Conservation (phyloP, 2,797 vertebrate species). For the Propithecus deckenii region DNA sequence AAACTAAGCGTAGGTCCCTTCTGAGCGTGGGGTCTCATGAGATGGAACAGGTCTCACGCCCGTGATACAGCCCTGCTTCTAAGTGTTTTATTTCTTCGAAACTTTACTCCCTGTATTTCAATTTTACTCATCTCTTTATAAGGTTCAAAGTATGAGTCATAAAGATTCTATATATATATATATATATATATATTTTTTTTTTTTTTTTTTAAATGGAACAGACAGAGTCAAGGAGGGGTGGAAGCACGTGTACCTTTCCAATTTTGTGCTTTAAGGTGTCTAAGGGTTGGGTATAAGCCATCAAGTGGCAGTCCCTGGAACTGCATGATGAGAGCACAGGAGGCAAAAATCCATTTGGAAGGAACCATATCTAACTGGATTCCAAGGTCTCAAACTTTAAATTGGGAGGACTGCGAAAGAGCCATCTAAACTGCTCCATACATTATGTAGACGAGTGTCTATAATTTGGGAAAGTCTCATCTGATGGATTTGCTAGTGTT, state of each 20-base stretch:
- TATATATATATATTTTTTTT: no score
- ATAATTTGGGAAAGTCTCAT: neutral
- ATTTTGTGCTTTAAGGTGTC: neutral
- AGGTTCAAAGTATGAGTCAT: slow-evolving; percentile 54
- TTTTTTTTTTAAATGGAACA: slow-evolving; percentile 42
- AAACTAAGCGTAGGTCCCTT: neutral
- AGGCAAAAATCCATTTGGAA: neutral
- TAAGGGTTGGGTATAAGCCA: neutral
- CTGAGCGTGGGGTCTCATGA: fast-evolving
- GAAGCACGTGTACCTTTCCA: neutral
- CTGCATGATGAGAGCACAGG: neutral
- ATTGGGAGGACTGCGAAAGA: neutral
- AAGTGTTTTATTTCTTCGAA: slow-evolving; percentile 25
- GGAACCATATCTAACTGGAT: neutral
- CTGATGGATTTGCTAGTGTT: neutral
- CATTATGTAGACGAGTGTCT: neutral
- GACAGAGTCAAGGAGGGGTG: neutral
- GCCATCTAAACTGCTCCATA: neutral
- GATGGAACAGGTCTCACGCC: neutral
- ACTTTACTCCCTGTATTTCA: slow-evolving; percentile 14
- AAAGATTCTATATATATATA: neutral
- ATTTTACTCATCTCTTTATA: slow-evolving; percentile 36
- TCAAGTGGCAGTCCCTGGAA: slow-evolving; percentile 34
- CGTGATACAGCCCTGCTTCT: neutral
- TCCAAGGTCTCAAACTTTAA: neutral